A percentile compares a stretch with the other conserved stretches of the same genome.
Conservation (phyloP, 2,797 vertebrate species). For the Nyctalus aviator region DNA sequence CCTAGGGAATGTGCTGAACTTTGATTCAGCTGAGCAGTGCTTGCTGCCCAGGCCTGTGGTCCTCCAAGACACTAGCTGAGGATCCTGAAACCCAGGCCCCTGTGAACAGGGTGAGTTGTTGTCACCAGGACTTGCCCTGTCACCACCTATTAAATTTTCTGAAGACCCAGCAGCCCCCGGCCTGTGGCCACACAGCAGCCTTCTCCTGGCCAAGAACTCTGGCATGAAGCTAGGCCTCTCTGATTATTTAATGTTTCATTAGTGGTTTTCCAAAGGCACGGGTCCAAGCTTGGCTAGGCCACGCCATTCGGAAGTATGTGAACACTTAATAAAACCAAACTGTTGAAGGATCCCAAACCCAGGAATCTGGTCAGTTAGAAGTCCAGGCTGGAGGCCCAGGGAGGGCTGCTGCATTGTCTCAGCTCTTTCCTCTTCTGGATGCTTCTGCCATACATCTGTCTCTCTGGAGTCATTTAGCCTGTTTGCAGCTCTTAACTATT, state of each 20-base stretch:
- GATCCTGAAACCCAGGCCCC: background rate
- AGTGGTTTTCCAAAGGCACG: slow-evolving; percentile 74
- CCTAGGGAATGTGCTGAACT: slow-evolving; percentile 49
- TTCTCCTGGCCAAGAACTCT: slow-evolving; percentile 66
- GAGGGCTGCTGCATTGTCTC: background rate
- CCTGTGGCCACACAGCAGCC: slow-evolving; percentile 40
- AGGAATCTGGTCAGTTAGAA: slow-evolving; percentile 60
- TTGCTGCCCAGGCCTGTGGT: background rate
- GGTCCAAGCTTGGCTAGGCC: slow-evolving; percentile 67
- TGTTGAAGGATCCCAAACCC: slow-evolving; percentile 66
- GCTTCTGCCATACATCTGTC: background rate
- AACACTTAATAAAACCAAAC: slow-evolving; percentile 76
- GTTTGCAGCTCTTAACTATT: background rate
- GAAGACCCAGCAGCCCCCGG: slow-evolving; percentile 52
- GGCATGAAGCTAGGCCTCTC: slow-evolving; percentile 61
- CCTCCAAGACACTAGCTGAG: background rate
- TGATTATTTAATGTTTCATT: slow-evolving; percentile 59
- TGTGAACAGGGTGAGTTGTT: slow-evolving; percentile 39
- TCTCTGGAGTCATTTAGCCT: background rate
- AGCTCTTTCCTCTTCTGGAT: background rate
- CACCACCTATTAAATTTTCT: slow-evolving; percentile 78
- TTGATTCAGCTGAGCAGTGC: background rate
- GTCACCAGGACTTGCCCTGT: slow-evolving; percentile 69
- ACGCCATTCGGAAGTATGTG: slow-evolving; percentile 39
- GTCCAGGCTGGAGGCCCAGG: slow-evolving; percentile 12